Percentiles rank a stretch among this genome's conserved stretches.
Conservation (phyloP, 2,797 vertebrate species). For the Ctenosaura bakeri region DNA sequence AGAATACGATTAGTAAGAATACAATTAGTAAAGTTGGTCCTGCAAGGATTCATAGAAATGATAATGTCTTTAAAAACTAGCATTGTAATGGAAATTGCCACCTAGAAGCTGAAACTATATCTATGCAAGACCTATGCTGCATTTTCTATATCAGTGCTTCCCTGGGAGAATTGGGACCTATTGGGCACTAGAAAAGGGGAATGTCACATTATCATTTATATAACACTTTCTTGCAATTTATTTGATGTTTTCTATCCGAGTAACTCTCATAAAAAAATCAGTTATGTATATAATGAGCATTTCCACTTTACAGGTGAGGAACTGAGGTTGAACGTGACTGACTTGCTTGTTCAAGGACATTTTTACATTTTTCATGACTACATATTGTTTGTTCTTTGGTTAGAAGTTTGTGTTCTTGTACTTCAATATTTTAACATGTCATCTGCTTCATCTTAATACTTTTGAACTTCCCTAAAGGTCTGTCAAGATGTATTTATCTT, state of each 20-base stretch:
- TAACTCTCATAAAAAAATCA: neutral
- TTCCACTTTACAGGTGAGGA: conserved; percentile 24
- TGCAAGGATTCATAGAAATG: neutral
- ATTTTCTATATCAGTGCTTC: neutral
- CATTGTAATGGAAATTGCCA: neutral
- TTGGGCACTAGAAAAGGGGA: neutral
- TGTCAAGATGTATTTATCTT: conserved; percentile 37
- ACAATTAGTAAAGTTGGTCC: neutral
- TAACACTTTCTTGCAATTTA: neutral
- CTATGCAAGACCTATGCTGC: neutral
- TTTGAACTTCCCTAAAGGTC: conserved; percentile 32
- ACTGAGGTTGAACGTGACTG: conserved; percentile 20
- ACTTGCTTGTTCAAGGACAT: neutral
- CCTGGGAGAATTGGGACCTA: neutral
- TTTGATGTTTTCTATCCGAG: conserved; percentile 18
- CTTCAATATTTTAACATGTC: conserved; percentile 24
- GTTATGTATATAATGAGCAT: neutral
- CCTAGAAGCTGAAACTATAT: neutral
- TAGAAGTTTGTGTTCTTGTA: conserved; percentile 4
- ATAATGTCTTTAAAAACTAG: neutral
- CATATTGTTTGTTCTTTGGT: conserved; percentile 3
- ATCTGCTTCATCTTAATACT: conserved; percentile 22
- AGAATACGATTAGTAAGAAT: neutral
- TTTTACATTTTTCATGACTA: conserved; percentile 30
- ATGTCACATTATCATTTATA: conserved; percentile 10